A percentile compares a stretch with the other conserved stretches of the same genome.
Evolutionary conservation across 2,888 invertebrate genomes (phyloP).

Genomic region (Acanthosoma haemorrhoidale): DNA sequence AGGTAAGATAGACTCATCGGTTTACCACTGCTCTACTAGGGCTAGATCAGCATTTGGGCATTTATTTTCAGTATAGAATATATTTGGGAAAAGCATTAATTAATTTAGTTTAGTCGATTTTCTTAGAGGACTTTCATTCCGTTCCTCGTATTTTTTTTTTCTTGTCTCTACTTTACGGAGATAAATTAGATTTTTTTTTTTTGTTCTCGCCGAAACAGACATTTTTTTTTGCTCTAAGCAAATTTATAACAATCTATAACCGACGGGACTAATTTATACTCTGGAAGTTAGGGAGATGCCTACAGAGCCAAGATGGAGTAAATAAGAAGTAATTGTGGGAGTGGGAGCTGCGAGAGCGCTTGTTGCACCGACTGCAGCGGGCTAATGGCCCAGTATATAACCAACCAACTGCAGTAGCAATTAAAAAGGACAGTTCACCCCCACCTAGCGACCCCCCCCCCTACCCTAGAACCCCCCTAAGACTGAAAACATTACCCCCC

Average conservation of each 20-base stretch:
- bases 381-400: background rate
- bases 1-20: no score
- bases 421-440: background rate
- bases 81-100: background rate
- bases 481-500: no score
- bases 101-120: background rate
- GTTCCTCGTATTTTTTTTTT: background rate
- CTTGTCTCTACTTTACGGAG: background rate
- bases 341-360: background rate
- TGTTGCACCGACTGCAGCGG: background rate
- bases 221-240: background rate
- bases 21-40: no score
- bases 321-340: background rate
- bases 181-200: constrained; percentile 5
- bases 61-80: no score
- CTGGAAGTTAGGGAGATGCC: no score
- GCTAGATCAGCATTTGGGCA: no score
- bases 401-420: constrained; percentile 1
- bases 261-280: no score
- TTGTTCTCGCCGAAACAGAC: background rate
- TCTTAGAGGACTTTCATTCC: background rate
- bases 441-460: no score
- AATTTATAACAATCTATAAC: no score
- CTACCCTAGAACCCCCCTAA: no score
- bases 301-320: background rate